Evolutionary conservation across 2,113 vertebrate genomes (phyloP), one percentile per base, ranked within the genome.

Genomic region (Trematomus loennbergii): DNA sequence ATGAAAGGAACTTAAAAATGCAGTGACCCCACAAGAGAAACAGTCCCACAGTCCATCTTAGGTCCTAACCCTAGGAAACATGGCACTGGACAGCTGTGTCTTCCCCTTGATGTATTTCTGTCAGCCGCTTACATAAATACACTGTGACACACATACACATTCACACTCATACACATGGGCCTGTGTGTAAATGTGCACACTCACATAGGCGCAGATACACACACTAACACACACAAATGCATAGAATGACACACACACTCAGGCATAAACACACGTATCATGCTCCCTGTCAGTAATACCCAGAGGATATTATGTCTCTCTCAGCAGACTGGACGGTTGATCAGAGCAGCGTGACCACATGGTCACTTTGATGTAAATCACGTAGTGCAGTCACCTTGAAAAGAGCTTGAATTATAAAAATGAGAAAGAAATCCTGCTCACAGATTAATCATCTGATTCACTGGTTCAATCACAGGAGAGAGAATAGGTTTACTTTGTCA

Each of bases 101-200:
- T 83, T 86, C 89, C 82, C 83, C 88, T 90, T 90, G 79, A 93
- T 92, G 91, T 90, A 92, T 92, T 93, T 90, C 82, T 94, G 93
- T 92, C 89, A 91, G 86, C 76, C 82, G 46, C 90, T 89, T 80
- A 84, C 82, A 88, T 68, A 89, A 86, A 92, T 86, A 88, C 82
- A 82, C 77, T 68, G 65, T 85, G 78, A 81, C 86, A 91, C 83
- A 87, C 78, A 66, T 73, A 71, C 86, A 73, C 78, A 60, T 66
- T 72, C 74, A 79, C 89, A 84, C 75, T 84, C 78, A 49, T 58
- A 73, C 79, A 69, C 71, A 70, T 61, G 43, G 54, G 54, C 71
- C 77, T 54, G 67, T 70, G 79, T 65, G 78, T 80, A 75, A 43
- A 69, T 62, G 80, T 50, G 43, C 82, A 66, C 22, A 15, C 66